Base-by-base conservation (phyloP, 2,797 vertebrate species). In the Bryconaethiops microstoma region DNA sequence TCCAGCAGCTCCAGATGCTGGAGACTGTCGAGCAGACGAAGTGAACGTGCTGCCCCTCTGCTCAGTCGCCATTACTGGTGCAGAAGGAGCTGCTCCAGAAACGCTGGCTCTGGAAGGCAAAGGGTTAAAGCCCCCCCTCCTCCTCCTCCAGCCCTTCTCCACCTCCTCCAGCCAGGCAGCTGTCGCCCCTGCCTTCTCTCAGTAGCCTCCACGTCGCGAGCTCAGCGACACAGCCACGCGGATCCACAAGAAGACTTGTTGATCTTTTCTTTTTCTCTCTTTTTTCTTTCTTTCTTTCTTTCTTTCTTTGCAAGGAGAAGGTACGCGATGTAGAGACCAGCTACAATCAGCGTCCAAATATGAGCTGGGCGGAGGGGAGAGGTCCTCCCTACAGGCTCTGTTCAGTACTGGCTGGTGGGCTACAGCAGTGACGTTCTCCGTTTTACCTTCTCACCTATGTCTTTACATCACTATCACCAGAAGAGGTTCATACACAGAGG, bases 231-330 rank as follows among this genome's bases (percentile, higher is more conserved):
- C 90, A 90, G 90, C 87, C 87, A 81, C 70, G 81, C 14, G 82
- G 76, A 82, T 87, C 85, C 80, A 75, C 85, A 62, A 73, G 82
- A 57, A 63, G 85, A 94, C 94, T 95, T 95, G 94, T 95, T 95
- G 94, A 95, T 94, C 90, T 86, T 63, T 62, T 63, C 17, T 25
- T 48, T 52, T 42, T 35, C 16, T n/a, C 10, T 63, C 23, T 63
- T 69, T 59, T 39, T n/a, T 21, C 21, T 57, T 19, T 94, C 89
- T 86, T 63, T 94, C 89, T 86, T 63, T 54, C 50, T 54, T 13
- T 42, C 48, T 54, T 35, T 48, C 45, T 75, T 35, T 83, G 68
- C 62, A 67, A 84, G 83, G 62, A 81, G 14, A 82, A 42, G 72
- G 62, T 40, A 83, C 67, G 83, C 84, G 67, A 85, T 84, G 86